Base-by-base conservation (phyloP, 2,888 invertebrate species). In the Pyrrhia umbra region DNA sequence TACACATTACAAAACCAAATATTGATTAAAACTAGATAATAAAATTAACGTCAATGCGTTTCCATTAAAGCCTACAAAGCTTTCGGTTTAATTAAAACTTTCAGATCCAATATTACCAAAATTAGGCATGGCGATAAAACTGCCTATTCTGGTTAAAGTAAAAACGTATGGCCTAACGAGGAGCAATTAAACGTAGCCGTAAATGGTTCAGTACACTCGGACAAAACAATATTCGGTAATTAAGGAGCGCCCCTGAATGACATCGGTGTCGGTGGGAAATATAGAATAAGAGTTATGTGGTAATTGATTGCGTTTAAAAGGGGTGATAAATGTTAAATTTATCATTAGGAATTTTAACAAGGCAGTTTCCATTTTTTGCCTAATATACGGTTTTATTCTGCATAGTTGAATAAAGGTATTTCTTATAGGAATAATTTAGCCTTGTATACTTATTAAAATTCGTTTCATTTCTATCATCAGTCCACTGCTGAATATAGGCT, bases 71-170 rank as follows among this genome's bases (percentile, higher is more conserved):
- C 27, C 8, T 21, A 56, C 30, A 61, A 54, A 61, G 37, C 30
- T 23, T 43, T 37, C 34, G 54, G 56, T 75, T 75, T 71, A 62
- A 72, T 62, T 69, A 62, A 75, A 72, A 72, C 46, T 75, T 68
- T 69, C 21, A 62, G 42, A 54, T 69, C 8, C 23, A 49, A 46
- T 51, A 45, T 50, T 27, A 6, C 46, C 30, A 13, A 46, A 75
- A 69, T 75, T 75, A 75, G 57, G 20, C 61, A 15, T 40, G 2
- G 5, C 42, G n/a, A 68, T 57, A 42, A 54, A 54, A 62, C 47
- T 42, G 75, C 43, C 43, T 34, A 47, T 67, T 75, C 15, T 59
- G 25, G 46, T 34, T 18, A 50, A 61, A 25, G 18, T 68, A 68
- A 54, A 66, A 68, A 70, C 47, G 34, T 56, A 60, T 68, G 34